phyloP scores from a whole-genome alignment of 1,140 invertebrate species.

The Dufourea novaeangliae region DNA sequence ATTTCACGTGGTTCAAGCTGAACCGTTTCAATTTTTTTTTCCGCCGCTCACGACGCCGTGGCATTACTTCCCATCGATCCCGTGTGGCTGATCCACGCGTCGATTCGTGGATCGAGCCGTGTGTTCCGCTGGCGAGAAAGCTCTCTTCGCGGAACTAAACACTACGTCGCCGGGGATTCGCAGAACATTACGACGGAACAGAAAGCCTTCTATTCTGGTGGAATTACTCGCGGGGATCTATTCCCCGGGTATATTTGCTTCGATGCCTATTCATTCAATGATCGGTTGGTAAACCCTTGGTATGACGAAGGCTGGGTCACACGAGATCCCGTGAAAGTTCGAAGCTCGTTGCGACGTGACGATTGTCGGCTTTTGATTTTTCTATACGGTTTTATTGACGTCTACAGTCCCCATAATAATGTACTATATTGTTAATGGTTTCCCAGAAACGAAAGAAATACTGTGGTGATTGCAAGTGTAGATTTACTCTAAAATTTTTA shows the following conservation, averaged over 20 bases:
- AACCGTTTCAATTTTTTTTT: slow-evolving; percentile 1
- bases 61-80: neutral
- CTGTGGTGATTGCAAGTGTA: too few relatives aligned
- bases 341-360: too few relatives aligned
- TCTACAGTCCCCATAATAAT: too few relatives aligned
- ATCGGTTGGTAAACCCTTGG: neutral
- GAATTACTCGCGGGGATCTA: neutral
- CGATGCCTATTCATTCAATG: neutral
- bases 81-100: neutral
- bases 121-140: neutral
- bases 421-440: too few relatives aligned
- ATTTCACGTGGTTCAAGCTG: neutral
- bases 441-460: too few relatives aligned
- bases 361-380: too few relatives aligned
- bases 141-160: neutral
- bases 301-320: neutral
- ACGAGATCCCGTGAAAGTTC: too few relatives aligned
- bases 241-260: neutral
- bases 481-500: too few relatives aligned
- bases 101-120: neutral
- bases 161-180: neutral
- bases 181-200: neutral
- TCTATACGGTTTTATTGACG: too few relatives aligned
- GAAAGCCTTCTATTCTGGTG: neutral
- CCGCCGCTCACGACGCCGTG: neutral